These are phyloP conservation scores for Osmerus eperlanus DNA, from an alignment of 2,113 vertebrate species.

Conservation along the genomic window DNA sequence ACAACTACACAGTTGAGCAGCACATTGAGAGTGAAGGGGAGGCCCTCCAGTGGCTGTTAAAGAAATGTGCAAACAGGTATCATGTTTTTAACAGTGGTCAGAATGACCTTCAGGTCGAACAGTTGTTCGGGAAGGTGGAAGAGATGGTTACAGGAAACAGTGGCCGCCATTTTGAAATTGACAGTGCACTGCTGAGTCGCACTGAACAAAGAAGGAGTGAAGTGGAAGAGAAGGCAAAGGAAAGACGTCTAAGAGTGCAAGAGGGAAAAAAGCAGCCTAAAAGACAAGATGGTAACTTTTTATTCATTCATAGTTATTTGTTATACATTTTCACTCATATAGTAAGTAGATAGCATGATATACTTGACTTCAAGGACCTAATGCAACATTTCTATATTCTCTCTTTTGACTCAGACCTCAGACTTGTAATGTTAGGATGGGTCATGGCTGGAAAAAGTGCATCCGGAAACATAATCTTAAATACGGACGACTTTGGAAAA, in stretches of 20 bases:
- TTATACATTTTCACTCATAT: too few relatives aligned
- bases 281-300: too few relatives aligned
- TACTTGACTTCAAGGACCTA: too few relatives aligned
- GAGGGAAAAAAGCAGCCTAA: not conserved
- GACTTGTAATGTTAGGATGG: constrained; percentile 9
- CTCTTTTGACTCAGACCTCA: not conserved
- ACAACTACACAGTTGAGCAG: constrained; percentile 25
- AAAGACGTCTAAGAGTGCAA: not conserved
- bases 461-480: not conserved
- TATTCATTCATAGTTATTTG: too few relatives aligned
- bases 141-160: constrained; percentile 29
- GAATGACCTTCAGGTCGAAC: not conserved
- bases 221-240: not conserved
- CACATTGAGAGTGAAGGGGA: constrained; percentile 34
- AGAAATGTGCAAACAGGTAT: constrained; percentile 8
- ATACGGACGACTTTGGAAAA: not conserved
- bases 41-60: constrained; percentile 6
- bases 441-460: not conserved
- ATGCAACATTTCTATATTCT: too few relatives aligned
- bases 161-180: not conserved
- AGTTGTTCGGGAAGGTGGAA: constrained; percentile 32
- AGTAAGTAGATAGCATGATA: fast-evolving
- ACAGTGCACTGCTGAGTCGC: not conserved
- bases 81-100: not conserved
- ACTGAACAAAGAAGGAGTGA: not conserved